Conservation (phyloP, 2,888 invertebrate species). For the Lordiphosa fenestrarum region DNA sequence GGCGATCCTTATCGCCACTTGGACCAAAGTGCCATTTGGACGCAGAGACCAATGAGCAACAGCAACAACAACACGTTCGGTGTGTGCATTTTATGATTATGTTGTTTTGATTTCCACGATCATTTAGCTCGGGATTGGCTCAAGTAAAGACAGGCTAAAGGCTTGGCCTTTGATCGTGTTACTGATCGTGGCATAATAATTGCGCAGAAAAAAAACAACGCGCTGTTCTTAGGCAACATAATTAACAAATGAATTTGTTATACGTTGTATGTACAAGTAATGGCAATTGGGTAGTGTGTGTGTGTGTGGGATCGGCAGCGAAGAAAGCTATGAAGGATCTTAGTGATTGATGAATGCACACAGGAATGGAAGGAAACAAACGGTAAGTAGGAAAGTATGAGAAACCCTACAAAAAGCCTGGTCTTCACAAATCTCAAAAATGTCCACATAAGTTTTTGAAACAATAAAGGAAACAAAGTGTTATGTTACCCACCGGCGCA, state of each 20-base stretch:
- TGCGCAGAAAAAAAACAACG: slow-evolving; percentile 23
- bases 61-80: slow-evolving; percentile 68
- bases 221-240: slow-evolving; percentile 73
- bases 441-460: too few species aligned
- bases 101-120: slow-evolving; percentile 75
- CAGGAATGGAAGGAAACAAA: too few species aligned
- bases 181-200: slow-evolving; percentile 73
- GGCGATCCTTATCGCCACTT: slow-evolving; percentile 73
- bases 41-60: slow-evolving; percentile 67
- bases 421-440: too few species aligned
- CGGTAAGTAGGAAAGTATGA: too few species aligned
- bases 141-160: slow-evolving; percentile 18
- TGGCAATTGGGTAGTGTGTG: too few species aligned
- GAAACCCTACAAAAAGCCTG: too few species aligned
- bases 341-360: too few species aligned
- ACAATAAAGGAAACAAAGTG: too few species aligned
- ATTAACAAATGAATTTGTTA: slow-evolving; percentile 77
- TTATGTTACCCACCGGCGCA: too few species aligned
- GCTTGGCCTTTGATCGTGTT: slow-evolving; percentile 73
- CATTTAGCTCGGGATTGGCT: slow-evolving; percentile 42
- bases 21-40: slow-evolving; percentile 71
- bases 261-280: slow-evolving; percentile 16
- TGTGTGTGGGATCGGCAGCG: too few species aligned
- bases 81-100: slow-evolving; percentile 74
- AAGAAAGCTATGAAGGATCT: too few species aligned